Base-by-base conservation (phyloP, 1,140 invertebrate species). In the Sitophilus oryzae region DNA sequence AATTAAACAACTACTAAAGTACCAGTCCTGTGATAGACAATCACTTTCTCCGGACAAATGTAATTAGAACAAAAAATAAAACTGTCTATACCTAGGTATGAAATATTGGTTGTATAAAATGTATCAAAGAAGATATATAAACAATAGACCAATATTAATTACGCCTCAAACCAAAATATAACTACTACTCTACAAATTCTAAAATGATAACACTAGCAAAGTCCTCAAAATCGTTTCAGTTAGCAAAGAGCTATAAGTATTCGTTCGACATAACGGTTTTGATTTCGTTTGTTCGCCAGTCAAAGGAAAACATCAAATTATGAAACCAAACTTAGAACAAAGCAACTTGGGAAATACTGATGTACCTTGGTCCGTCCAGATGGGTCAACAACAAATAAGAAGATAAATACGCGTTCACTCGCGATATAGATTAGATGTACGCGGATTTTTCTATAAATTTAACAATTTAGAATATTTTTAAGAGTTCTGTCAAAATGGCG, bases 321-420 rank as follows among this genome's bases (percentile, higher is more conserved):
- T 59, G 60, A 66, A 70, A 67, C 59, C 36, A 37, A 62, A 48
- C 54, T 59, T 48, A 14, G 21, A 23, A 23, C 47, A 52, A 18
- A 52, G 35, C 23, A 25, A 43, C 43, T 14, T 23, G 9, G 20
- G 58, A 59, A 62, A 64, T 63, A 49, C 8, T 25, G 20, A 37
- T 54, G 20, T 54, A 82, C 79, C 76, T 81, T 79, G 80, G 80
- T 82, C 79, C 80, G 80, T 81, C 77, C 80, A 79, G 78, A 80
- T 81, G 79, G 79, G 80, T 80, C 74, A 71, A 74, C 70, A 75
- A 72, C 76, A 75, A 73, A 79, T 71, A 79, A 80, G 74, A 73
- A 74, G 74, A 75, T 78, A 74, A 71, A 71, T 74, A 73, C 74
- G 73, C 74, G 69, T 72, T 70, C 71, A 63, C 72, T 72, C 71